Base-by-base conservation (phyloP, 2,113 vertebrate genomes). In the Tetrao urogallus region DNA sequence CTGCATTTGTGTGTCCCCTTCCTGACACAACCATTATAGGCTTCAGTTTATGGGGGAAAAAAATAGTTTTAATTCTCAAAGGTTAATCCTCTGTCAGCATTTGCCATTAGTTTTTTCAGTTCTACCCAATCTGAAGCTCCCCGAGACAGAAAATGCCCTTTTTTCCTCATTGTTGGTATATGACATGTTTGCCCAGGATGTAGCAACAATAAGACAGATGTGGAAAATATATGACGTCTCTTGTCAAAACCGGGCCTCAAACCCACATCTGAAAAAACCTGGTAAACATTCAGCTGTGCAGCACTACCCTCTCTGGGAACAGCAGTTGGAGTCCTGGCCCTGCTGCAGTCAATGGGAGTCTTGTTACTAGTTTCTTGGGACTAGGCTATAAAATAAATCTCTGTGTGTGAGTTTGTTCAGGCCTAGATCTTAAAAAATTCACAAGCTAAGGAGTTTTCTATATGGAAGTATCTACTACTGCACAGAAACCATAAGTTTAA, bases 291-390 rank as follows among this genome's bases (percentile, higher is more conserved):
- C 63, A 85, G 34, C 43, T 76, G 36, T 65, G 58, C 24, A 54
- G 10, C 72, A 54, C 25, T 82, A 42, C 11, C 20, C 30, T 69
- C 57, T 70, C n/a, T 78, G 40, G 43, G 89, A 89, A 27, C 36
- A 87, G 77, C 87, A 92, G 67, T 58, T 91, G 70, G 34, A 92
- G 22, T 79, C 48, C 71, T 48, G 27, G 10, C 43, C 87, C 43
- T 36, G 47, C 28, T 65, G 77, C 63, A 92, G 13, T 93, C 57
- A 90, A 92, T 88, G 13, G 13, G 5, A 69, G 25, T 65, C 65
- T 82, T 96, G 73, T 90, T 95, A 79, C 81, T 90, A 48, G 69
- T 84, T 93, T 76, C 74, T 79, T 89, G 58, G 48, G 72, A 65
- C 36, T 15, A 48, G 57, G 47, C 74, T 78, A 61, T n/a, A 92